Base-by-base conservation (phyloP, 2,888 invertebrate genomes). In the Xestia sexstrigata region DNA sequence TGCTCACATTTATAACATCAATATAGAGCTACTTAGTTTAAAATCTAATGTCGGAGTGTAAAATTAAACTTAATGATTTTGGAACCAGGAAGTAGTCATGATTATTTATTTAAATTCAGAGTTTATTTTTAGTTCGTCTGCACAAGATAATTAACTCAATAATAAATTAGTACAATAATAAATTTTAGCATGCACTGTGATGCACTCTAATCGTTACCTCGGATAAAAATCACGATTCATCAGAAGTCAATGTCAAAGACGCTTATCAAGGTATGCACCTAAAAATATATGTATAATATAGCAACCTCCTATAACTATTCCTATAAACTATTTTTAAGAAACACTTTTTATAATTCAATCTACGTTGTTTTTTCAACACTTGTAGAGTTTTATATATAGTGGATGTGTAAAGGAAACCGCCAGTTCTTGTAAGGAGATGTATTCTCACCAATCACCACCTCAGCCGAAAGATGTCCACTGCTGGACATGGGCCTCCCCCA, bases 211-310 rank as follows among this genome's bases (percentile, higher is more conserved):
- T 71, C 35, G 55, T 82, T 49, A 35, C 63, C 58, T 78, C 23
- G 45, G 23, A 15, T 66, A 49, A 15, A 17, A 78, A 55, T 71
- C 15, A 52, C 52, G 35, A 77, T 39, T 47, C 35, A 58, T 62
- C n/a, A 39, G 60, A 71, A 79, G n/a, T 83, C 63, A 67, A 77
- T 77, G 66, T 76, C 68, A 77, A 70, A 70, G 30, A 60, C 60
- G 2, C 17, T 30, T 26, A 26, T 26, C 60, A 60, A 60, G 30
- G 60, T 26, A 17, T 7, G 55, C 9, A 11, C 23, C 58, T 13
- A 6, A 26, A 58, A 58, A 58, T 26, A 58, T 6, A 58, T 58
- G 23, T 23, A 23, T 23, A 1, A 15, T 26, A 26, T 26, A 13
- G 11, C n/a, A 55, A 55, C 55, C 55, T n/a, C 13, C 2, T 55